phyloP scores from a whole-genome alignment of 2,888 invertebrate genomes.

The Drosophila kanekoi region DNA sequence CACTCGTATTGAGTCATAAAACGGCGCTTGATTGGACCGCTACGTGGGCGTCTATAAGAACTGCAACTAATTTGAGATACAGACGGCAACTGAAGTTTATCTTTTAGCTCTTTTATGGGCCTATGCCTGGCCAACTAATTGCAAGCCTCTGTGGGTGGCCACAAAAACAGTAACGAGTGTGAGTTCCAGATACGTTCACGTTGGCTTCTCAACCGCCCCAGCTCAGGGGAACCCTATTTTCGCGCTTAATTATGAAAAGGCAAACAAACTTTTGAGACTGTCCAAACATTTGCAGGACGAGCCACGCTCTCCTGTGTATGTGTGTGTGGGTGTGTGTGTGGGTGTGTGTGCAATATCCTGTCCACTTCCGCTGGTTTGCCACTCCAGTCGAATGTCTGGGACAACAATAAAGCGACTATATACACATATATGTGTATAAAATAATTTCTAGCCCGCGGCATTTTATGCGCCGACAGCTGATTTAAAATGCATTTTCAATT shows the following conservation, averaged over 20 bases:
- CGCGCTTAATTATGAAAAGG: conserved; percentile 75
- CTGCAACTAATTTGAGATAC: conserved; percentile 76
- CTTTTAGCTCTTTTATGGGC: conserved; percentile 61
- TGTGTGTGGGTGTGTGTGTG: conserved; percentile 3
- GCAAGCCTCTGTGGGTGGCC: conserved; percentile 66
- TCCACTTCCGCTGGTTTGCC: conserved; percentile 38
- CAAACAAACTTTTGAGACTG: conserved; percentile 58
- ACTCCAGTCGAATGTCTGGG: conserved; percentile 55
- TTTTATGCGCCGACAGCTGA: conserved; percentile 63
- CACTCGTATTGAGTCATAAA: conserved; percentile 75
- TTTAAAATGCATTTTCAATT: conserved; percentile 81
- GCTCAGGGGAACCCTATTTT: conserved; percentile 59
- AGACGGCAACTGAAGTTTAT: conserved; percentile 67
- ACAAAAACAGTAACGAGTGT: neutral
- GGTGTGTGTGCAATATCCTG: conserved; percentile 44
- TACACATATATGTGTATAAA: conserved; percentile 40
- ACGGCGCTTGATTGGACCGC: conserved; percentile 69
- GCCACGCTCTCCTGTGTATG: neutral
- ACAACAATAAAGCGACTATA: conserved; percentile 43
- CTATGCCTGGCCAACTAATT: conserved; percentile 61
- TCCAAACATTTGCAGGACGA: conserved; percentile 28
- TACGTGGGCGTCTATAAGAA: conserved; percentile 63
- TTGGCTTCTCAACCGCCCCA: conserved; percentile 2
- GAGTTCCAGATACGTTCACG: conserved; percentile 1
- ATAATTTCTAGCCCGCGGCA: conserved; percentile 73